Evolutionary conservation across 2,888 invertebrate species (phyloP).

Genomic region (Nebria salina): DNA sequence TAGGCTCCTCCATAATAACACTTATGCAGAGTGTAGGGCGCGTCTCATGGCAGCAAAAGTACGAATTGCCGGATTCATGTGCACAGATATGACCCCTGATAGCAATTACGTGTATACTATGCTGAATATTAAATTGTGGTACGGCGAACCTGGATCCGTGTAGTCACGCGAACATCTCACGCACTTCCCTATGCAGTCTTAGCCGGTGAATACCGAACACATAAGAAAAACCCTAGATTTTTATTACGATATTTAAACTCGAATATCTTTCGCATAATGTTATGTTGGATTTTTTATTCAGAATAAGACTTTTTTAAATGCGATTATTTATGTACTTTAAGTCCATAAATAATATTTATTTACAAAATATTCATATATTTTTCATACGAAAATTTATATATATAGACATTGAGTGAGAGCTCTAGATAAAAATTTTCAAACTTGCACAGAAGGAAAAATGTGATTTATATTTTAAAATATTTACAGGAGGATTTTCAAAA

Average conservation of each 20-base stretch:
- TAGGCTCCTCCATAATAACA: neutral
- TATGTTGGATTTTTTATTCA: neutral
- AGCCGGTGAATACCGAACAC: neutral
- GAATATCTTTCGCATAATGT: neutral
- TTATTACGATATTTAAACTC: neutral
- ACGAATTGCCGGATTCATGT: slow-evolving; percentile 11
- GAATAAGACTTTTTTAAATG: neutral
- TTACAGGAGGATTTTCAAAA: too few species aligned
- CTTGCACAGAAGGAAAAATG: too few species aligned
- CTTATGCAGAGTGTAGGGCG: neutral
- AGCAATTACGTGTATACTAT: slow-evolving; percentile 39
- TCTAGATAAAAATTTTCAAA: too few species aligned
- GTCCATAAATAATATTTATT: too few species aligned
- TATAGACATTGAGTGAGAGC: too few species aligned
- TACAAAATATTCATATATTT: too few species aligned
- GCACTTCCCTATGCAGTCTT: slow-evolving; percentile 26
- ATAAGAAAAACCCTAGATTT: neutral
- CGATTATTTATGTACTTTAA: too few species aligned
- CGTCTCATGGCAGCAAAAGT: neutral
- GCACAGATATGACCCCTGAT: slow-evolving; percentile 37
- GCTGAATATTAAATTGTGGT: slow-evolving; percentile 41
- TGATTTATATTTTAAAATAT: too few species aligned
- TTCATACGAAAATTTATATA: too few species aligned
- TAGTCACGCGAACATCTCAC: slow-evolving; percentile 39
- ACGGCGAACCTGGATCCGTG: slow-evolving; percentile 7